These are phyloP conservation scores for Agonopterix heracliana DNA, from an alignment of 2,888 invertebrate species.

Conservation along the genomic window DNA sequence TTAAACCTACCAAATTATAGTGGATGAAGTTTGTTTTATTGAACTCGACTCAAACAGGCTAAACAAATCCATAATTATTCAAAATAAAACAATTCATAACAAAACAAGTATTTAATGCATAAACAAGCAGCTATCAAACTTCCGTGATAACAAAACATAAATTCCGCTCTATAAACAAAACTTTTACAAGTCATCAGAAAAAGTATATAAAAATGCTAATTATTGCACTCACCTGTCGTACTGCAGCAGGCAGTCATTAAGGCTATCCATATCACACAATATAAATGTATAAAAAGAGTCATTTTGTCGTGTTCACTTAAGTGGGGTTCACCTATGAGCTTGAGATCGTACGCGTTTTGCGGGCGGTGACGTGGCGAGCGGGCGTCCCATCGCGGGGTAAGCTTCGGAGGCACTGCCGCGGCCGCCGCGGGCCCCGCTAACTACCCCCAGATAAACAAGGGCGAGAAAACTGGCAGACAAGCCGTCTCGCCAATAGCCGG, in stretches of 20 bases:
- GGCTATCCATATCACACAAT: slow-evolving; percentile 66
- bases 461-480: slow-evolving; percentile 70
- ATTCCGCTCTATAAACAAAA: slow-evolving; percentile 32
- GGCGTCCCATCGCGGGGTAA: slow-evolving; percentile 64
- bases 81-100: too few species aligned
- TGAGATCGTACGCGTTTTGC: slow-evolving; percentile 38
- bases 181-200: slow-evolving; percentile 41
- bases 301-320: slow-evolving; percentile 29
- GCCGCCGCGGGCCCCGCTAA: slow-evolving; percentile 38
- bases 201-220: slow-evolving; percentile 65
- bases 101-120: too few species aligned
- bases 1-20: too few species aligned
- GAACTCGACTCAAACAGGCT: too few species aligned
- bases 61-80: too few species aligned
- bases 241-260: slow-evolving; percentile 57
- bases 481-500: slow-evolving; percentile 70
- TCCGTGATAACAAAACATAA: slow-evolving; percentile 22
- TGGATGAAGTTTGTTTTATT: too few species aligned
- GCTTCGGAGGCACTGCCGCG: slow-evolving; percentile 59
- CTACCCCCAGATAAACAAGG: slow-evolving; percentile 67
- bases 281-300: slow-evolving; percentile 73
- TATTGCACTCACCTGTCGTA: slow-evolving; percentile 65
- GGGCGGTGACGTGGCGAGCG: slow-evolving; percentile 35
- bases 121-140: slow-evolving; percentile 6
- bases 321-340: slow-evolving; percentile 48